Percentiles rank a stretch among this genome's conserved stretches.
Evolutionary conservation across 2,888 invertebrate species (phyloP).

Genomic region (Calameuta pallipes): DNA sequence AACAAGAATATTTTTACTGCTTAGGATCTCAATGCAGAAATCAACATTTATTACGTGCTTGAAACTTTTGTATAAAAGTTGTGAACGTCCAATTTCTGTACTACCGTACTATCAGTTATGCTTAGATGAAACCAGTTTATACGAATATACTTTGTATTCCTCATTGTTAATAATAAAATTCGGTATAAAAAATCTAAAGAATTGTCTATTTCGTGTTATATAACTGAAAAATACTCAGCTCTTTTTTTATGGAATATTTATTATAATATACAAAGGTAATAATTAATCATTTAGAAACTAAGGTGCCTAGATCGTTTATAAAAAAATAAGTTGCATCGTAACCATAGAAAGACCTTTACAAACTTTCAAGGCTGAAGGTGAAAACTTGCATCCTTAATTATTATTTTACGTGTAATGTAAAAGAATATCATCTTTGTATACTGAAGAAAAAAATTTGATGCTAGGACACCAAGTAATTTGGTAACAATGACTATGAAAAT

Average conservation of each 20-base stretch:
- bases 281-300: slow-evolving; percentile 16
- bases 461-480: slow-evolving; percentile 23
- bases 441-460: not conserved
- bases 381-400: not conserved
- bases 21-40: slow-evolving; percentile 7
- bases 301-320: slow-evolving; percentile 20
- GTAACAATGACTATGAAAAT: slow-evolving; percentile 13
- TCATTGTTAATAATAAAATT: not conserved
- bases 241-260: slow-evolving; percentile 17
- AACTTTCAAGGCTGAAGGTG: slow-evolving; percentile 2
- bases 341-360: slow-evolving; percentile 6
- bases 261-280: slow-evolving; percentile 21
- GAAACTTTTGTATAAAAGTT: not conserved
- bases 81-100: slow-evolving; percentile 33
- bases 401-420: not conserved
- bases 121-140: not conserved
- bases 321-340: slow-evolving; percentile 14
- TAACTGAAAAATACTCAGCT: not conserved
- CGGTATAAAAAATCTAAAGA: not conserved
- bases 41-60: not conserved
- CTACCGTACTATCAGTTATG: slow-evolving; percentile 28
- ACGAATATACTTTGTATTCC: not conserved
- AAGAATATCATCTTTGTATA: slow-evolving; percentile 3
- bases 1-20: slow-evolving; percentile 21
- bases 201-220: not conserved